These are phyloP conservation scores for Lates japonicus DNA, from an alignment of 2,797 vertebrate genomes.

Conservation along the genomic window DNA sequence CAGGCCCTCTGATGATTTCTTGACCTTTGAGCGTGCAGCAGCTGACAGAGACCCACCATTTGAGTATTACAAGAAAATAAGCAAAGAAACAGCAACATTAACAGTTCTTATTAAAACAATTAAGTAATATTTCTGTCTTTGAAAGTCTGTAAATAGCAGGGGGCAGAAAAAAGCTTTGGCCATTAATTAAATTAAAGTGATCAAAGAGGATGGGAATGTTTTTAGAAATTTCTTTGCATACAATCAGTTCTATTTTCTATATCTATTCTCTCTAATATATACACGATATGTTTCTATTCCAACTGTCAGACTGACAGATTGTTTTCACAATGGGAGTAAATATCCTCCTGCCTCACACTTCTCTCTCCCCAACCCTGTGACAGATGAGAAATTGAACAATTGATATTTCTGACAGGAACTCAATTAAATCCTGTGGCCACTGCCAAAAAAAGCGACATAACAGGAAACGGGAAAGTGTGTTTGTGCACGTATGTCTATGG, in stretches of 20 bases:
- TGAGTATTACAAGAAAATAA: not conserved
- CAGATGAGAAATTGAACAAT: conserved; percentile 75
- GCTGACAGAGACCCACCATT: not conserved
- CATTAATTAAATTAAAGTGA: not conserved
- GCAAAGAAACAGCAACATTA: not conserved
- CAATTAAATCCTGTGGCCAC: conserved; percentile 69
- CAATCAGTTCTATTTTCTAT: conserved; percentile 10
- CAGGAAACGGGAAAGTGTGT: conserved; percentile 8
- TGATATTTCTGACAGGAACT: conserved; percentile 77
- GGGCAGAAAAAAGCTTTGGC: not conserved
- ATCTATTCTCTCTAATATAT: conserved; percentile 12
- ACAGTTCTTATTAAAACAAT: not conserved
- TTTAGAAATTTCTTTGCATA: not conserved
- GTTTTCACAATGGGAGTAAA: conserved; percentile 41
- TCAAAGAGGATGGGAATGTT: not conserved
- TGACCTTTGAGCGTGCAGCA: conserved; percentile 21
- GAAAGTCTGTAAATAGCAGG: not conserved
- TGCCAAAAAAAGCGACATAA: conserved; percentile 40
- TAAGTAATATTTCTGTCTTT: not conserved
- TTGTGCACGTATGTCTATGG: not conserved
- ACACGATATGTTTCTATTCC: conserved; percentile 15
- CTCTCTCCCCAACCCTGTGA: conserved; percentile 44
- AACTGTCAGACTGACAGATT: conserved; percentile 29
- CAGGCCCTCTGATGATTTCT: not conserved
- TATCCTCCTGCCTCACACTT: conserved; percentile 29